Evolutionary conservation across 2,113 vertebrate species (phyloP).

Genomic region (Petroica traversi): DNA sequence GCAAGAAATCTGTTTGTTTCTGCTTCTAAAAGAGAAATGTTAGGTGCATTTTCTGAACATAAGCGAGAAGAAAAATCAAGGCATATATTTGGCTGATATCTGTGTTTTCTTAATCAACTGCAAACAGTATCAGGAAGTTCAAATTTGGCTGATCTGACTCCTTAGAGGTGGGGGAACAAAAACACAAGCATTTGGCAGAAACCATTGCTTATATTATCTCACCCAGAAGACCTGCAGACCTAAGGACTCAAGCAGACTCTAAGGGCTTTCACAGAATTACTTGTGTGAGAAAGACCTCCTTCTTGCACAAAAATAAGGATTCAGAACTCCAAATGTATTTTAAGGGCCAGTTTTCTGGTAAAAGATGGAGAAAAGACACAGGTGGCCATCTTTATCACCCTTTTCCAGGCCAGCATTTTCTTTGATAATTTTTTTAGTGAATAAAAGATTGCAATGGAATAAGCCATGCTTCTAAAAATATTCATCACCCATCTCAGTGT

Average conservation of each 20-base stretch:
- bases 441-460: background rate
- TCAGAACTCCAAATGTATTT: background rate
- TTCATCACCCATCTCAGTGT: background rate
- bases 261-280: background rate
- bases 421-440: background rate
- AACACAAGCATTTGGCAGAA: background rate
- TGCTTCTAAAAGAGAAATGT: background rate
- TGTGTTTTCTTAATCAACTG: background rate
- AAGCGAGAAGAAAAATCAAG: background rate
- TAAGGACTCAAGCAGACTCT: background rate
- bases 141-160: background rate
- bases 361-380: background rate
- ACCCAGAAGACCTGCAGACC: background rate
- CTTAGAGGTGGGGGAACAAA: background rate
- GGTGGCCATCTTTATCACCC: background rate
- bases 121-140: conserved; percentile 9
- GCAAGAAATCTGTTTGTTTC: background rate
- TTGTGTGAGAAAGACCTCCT: background rate
- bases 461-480: background rate
- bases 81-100: background rate
- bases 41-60: background rate
- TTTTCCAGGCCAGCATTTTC: background rate
- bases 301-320: background rate
- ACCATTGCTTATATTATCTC: background rate
- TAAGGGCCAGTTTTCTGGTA: background rate